Base-by-base conservation (phyloP, 2,113 vertebrate genomes). In the Hiodon alosoides region DNA sequence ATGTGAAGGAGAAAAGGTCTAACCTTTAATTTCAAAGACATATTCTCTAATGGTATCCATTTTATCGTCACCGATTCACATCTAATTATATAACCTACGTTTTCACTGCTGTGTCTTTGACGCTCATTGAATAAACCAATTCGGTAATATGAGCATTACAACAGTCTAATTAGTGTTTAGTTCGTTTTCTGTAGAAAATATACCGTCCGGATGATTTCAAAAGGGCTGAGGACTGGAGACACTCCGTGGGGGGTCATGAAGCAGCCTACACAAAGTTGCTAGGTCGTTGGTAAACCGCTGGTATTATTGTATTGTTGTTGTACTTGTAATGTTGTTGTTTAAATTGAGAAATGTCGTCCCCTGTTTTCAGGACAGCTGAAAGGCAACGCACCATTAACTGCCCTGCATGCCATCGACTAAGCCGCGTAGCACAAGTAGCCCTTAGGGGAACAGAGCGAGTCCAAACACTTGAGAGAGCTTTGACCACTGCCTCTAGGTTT, bases 371-470 rank as follows among this genome's bases (percentile, higher is more conserved):
- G 51, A 57, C n/a, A 65, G 64, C 31, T 58, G 46, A 52, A 5
- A 57, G 62, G 61, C 31, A 58, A 67, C n/a, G 73, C 46, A 11
- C 58, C 73, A 75, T 68, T 75, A 58, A 75, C 65, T 17, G 46
- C 11, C 14, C 11, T 67, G 72, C 13, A 58, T 67, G 62, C 11
- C 51, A 48, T 53, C 11, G 67, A 2, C 62, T 1, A 65, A 65
- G 64, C 48, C 16, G 7, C 13, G 60, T 11, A 61, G n/a, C 10
- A 13, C 7, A 64, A 64, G 64, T 11, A 48, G 70, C n/a, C 57
- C 55, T 14, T 11, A 59, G 16, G 13, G 3, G 3, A 64, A 17
- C 46, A 66, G 54, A 53, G 55, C 16, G 17, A 9, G 8, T 58
- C 55, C 14, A 62, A 10, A 50, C n/a, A 13, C 16, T 55, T 55